Evolutionary conservation across 2,113 vertebrate species (phyloP).

Genomic region (Naja naja): DNA sequence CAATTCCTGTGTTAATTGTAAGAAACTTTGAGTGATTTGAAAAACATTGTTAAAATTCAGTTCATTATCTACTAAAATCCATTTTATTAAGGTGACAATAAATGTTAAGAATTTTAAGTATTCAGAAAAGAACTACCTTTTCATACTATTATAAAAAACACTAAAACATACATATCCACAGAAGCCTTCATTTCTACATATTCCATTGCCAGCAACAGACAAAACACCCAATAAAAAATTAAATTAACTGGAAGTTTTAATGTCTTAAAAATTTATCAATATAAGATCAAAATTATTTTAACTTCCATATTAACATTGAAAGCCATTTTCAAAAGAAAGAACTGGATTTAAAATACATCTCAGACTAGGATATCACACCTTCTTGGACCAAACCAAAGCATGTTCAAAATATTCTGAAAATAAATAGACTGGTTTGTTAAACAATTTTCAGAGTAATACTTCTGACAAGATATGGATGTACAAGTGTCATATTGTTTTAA

Average conservation of each 20-base stretch:
- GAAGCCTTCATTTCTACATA: constrained; percentile 58
- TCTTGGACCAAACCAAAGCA: constrained; percentile 9
- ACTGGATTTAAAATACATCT: constrained; percentile 5
- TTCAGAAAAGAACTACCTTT: constrained; percentile 50
- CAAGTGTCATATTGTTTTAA: not conserved
- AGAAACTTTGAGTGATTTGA: constrained; percentile 18
- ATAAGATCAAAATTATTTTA: not conserved
- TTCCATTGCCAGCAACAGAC: constrained; percentile 78
- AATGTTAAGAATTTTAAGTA: constrained; percentile 43
- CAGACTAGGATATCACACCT: constrained; percentile 32
- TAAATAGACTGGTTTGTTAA: constrained; percentile 23
- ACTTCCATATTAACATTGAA: not conserved
- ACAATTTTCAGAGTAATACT: constrained; percentile 22
- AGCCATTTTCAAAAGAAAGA: constrained; percentile 10
- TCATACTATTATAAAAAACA: constrained; percentile 55
- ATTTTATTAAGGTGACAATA: constrained; percentile 67
- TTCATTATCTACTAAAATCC: constrained; percentile 43
- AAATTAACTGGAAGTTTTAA: constrained; percentile 51
- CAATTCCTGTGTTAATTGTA: constrained; percentile 33
- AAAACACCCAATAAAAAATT: constrained; percentile 43
- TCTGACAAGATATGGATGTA: not conserved
- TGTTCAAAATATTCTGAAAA: not conserved
- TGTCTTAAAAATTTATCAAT: constrained; percentile 3
- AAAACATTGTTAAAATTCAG: constrained; percentile 43
- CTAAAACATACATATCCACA: constrained; percentile 62